Conservation (phyloP, 2,888 invertebrate genomes). For the Ceraclea dissimilis region DNA sequence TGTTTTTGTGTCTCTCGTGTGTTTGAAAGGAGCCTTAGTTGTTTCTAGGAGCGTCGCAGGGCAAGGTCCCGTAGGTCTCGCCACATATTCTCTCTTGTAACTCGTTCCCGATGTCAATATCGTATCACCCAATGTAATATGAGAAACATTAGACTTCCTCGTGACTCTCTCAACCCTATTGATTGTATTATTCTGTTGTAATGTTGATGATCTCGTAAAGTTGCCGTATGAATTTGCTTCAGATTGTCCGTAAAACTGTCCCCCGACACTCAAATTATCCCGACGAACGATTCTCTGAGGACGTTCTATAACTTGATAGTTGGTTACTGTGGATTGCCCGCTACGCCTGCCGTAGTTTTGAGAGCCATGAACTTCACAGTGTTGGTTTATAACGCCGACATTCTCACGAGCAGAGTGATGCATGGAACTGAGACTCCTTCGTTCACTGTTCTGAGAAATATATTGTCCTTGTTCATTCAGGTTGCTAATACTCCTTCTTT, state of each 20-base stretch:
- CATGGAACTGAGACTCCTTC: conserved; percentile 71
- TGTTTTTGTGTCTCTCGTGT: conserved; percentile 75
- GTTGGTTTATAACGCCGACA: conserved; percentile 44
- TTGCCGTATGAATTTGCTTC: conserved; percentile 64
- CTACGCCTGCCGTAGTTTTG: conserved; percentile 38
- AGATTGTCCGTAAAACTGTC: conserved; percentile 65
- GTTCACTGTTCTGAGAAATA: conserved; percentile 59
- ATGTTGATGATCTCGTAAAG: conserved; percentile 45
- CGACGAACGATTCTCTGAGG: conserved; percentile 53
- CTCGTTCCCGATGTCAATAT: conserved; percentile 48
- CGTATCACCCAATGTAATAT: conserved; percentile 67
- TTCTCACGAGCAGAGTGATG: conserved; percentile 62
- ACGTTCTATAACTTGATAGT: conserved; percentile 47
- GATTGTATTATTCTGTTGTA: conserved; percentile 26
- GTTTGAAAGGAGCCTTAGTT: conserved; percentile 70
- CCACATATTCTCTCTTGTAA: conserved; percentile 71
- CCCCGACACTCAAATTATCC: conserved; percentile 65
- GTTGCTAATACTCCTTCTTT: conserved; percentile 73
- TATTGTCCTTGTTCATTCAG: conserved; percentile 66
- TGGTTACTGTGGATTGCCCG: conserved; percentile 45
- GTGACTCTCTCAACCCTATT: conserved; percentile 53
- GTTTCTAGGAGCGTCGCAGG: conserved; percentile 72
- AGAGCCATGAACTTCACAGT: conserved; percentile 40
- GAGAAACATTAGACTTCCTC: conserved; percentile 62
- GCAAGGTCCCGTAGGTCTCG: conserved; percentile 62